Conservation (phyloP, 2,797 vertebrate species). For the Streptopelia turtur region DNA sequence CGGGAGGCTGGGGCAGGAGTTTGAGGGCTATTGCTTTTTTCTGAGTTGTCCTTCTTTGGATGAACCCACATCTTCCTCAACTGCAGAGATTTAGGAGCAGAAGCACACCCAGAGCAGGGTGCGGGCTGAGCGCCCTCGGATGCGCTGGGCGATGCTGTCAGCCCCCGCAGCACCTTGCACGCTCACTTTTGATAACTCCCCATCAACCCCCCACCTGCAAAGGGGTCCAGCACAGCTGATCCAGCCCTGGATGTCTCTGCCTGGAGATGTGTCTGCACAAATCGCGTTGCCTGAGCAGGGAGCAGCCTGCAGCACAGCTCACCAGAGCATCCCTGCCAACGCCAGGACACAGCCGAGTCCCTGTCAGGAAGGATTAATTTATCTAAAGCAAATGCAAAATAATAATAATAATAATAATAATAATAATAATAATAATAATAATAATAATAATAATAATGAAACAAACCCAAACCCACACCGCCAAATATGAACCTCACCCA, state of each 20-base stretch:
- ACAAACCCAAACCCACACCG: not conserved
- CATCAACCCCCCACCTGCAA: fast-evolving
- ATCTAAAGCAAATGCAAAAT: not conserved
- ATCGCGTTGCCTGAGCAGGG: fast-evolving
- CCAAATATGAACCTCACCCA: not conserved
- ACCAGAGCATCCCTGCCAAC: fast-evolving
- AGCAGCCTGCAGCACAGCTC: not conserved
- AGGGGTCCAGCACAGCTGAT: not conserved
- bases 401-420: not conserved
- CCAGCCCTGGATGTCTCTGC: not conserved
- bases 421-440: not conserved
- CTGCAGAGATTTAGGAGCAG: not conserved
- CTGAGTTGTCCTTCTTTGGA: not conserved
- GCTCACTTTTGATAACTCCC: not conserved
- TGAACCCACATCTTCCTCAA: not conserved
- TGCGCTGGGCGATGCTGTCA: fast-evolving
- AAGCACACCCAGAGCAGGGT: fast-evolving
- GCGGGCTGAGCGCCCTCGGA: not conserved
- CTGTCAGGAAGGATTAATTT: not conserved
- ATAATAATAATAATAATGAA: not conserved
- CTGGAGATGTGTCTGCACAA: not conserved
- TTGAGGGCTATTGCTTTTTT: not conserved
- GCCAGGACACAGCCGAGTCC: not conserved
- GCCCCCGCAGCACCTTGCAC: fast-evolving
- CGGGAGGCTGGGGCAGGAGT: not conserved